phyloP scores from a whole-genome alignment of 2,113 vertebrate genomes.

The Xyliphius kryptos region DNA sequence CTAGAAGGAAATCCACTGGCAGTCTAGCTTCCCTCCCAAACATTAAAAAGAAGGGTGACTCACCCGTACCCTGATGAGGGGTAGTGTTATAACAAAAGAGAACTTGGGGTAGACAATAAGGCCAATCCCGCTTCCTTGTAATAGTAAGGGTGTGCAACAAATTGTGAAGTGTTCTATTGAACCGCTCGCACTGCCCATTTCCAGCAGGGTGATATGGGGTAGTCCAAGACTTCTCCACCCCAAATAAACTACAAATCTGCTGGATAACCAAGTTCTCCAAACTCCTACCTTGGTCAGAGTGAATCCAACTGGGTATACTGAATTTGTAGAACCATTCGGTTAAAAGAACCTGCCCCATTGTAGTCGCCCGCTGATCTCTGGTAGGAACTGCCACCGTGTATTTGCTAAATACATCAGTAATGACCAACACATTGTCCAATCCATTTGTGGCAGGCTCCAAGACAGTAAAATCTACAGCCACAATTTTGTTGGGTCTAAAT shows the following conservation, averaged over 20 bases:
- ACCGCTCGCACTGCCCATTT: neutral
- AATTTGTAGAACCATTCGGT: neutral
- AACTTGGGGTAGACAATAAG: neutral
- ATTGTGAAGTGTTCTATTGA: neutral
- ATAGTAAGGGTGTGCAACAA: neutral
- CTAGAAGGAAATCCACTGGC: neutral
- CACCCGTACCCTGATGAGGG: neutral
- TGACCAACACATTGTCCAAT: too few relatives aligned
- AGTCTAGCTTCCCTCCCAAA: neutral
- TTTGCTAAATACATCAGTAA: constrained; percentile 19
- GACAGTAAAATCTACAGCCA: constrained; percentile 13
- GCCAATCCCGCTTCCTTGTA: neutral
- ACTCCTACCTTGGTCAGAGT: neutral
- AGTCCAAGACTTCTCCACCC: neutral
- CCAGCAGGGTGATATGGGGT: neutral
- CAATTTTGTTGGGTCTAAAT: neutral
- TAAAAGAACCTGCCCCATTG: neutral
- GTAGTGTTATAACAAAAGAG: neutral
- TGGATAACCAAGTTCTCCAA: neutral
- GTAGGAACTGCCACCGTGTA: neutral
- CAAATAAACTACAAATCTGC: neutral
- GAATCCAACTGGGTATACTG: neutral
- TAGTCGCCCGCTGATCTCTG: neutral
- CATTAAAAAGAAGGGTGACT: neutral
- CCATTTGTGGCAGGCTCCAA: constrained; percentile 8